Evolutionary conservation across 2,113 vertebrate species (phyloP), one percentile per base, ranked within the genome.

Genomic region (human (Homo sapiens)): DNA sequence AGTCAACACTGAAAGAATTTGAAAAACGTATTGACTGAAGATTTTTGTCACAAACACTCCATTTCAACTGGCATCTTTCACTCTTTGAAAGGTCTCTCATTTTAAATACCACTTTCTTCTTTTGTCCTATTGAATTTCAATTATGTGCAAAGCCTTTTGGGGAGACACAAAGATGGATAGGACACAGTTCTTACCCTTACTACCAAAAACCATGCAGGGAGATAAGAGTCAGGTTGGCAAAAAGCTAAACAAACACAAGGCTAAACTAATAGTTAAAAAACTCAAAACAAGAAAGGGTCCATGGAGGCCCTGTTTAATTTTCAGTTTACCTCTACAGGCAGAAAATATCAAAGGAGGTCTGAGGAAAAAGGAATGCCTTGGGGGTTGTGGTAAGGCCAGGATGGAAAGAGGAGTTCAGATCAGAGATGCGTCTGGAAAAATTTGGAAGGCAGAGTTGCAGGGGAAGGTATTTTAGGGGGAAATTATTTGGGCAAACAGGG

Each of bases 41-140:
- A 78, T 78, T 95, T 96, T 92, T 97, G 96, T 97, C 97, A 97
- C 45, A 96, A 70, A 96, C 80, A 97, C 83, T 96, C 80, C 80
- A 92, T 93, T 96, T 97, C 68, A 88, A 64, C 61, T 85, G 48
- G 59, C 40, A 81, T 93, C 84, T 97, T 87, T 93, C 57, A 92
- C 72, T 86, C 57, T 97, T 95, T 93, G 64, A 97, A 95, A 90
- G 25, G 45, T 59, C 43, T 95, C 38, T 96, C n/a, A 48, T 90
- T 96, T 97, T 94, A 96, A 96, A 96, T 32, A 90, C 16, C 20
- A 95, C 80, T 96, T 96, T 97, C 35, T 93, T 95, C 70, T 84
- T 96, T 92, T 30, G 20, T 95, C 6, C 25, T 92, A 61, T 38
- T 93, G 64, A 78, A 86, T 94, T 97, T 94, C 72, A 95, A 25